These are phyloP conservation scores for Brachyalestes nurse DNA, from an alignment of 2,797 vertebrate genomes.

Conservation along the genomic window DNA sequence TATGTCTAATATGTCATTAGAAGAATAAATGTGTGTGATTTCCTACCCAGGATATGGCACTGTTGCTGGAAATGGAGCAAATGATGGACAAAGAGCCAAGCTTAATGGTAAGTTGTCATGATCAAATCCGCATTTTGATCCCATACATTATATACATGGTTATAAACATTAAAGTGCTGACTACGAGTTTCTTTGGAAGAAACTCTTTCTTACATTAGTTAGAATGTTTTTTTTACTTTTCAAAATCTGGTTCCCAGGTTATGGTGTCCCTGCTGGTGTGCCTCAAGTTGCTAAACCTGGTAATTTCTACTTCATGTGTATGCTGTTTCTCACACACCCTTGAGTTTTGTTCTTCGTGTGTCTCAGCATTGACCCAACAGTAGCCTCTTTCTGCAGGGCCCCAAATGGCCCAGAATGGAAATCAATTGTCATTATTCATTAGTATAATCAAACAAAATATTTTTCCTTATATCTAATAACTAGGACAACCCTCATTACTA, in stretches of 20 bases:
- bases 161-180: too few species aligned
- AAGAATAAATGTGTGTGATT: not conserved
- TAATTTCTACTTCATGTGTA: slow-evolving; percentile 50
- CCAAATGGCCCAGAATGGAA: too few species aligned
- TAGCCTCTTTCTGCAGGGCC: too few species aligned
- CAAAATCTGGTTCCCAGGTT: slow-evolving; percentile 57
- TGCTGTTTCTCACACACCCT: not conserved
- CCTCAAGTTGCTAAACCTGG: slow-evolving; percentile 61
- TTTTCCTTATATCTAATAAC: too few species aligned
- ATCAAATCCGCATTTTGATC: not conserved
- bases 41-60: slow-evolving; percentile 30
- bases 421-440: not conserved
- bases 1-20: not conserved
- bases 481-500: too few species aligned
- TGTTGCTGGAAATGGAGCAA: slow-evolving; percentile 35
- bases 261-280: slow-evolving; percentile 55
- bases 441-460: too few species aligned
- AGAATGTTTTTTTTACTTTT: not conserved
- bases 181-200: too few species aligned
- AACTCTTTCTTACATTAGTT: not conserved
- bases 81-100: slow-evolving; percentile 36
- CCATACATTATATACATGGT: not conserved
- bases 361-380: not conserved
- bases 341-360: not conserved
- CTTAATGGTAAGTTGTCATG: slow-evolving; percentile 34